These are phyloP conservation scores for Torymus auratus DNA, from an alignment of 2,888 invertebrate species.

Conservation along the genomic window DNA sequence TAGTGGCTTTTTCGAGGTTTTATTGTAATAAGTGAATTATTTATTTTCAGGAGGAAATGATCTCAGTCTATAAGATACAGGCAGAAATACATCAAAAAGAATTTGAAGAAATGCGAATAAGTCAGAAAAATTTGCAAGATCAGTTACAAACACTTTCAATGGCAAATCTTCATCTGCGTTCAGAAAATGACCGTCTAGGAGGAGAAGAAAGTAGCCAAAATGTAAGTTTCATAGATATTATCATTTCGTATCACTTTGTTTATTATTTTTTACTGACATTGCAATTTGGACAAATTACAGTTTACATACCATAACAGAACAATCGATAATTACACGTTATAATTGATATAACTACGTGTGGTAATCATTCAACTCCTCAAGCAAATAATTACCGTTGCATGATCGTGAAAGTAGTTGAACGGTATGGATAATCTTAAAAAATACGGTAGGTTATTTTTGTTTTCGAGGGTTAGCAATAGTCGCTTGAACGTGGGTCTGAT, in stretches of 20 bases:
- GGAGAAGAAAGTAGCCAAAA: not conserved
- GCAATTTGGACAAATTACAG: slow-evolving; percentile 23
- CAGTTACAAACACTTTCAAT: slow-evolving; percentile 49
- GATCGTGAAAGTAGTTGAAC: no score
- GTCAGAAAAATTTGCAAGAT: slow-evolving; percentile 45
- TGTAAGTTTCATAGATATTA: slow-evolving; percentile 28
- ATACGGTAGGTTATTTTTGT: no score
- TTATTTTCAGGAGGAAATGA: slow-evolving; percentile 40
- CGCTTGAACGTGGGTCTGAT: no score
- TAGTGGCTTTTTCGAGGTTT: slow-evolving; percentile 1
- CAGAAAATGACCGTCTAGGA: slow-evolving; percentile 38
- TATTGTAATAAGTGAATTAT: not conserved
- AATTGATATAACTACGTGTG: no score
- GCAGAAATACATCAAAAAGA: slow-evolving; percentile 42
- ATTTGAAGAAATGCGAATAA: slow-evolving; percentile 46
- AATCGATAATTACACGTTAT: no score
- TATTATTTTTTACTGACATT: not conserved
- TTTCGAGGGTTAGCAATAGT: no score
- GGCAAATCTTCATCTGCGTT: slow-evolving; percentile 35
- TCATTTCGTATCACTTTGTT: no score
- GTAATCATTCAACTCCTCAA: no score
- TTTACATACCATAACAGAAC: no score
- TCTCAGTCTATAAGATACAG: slow-evolving; percentile 46
- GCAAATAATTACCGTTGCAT: no score
- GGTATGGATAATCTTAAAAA: no score